Percentiles rank a stretch among this genome's conserved stretches.
Conservation (phyloP, 2,888 invertebrate genomes). For the Ommatoiulus sabulosus region DNA sequence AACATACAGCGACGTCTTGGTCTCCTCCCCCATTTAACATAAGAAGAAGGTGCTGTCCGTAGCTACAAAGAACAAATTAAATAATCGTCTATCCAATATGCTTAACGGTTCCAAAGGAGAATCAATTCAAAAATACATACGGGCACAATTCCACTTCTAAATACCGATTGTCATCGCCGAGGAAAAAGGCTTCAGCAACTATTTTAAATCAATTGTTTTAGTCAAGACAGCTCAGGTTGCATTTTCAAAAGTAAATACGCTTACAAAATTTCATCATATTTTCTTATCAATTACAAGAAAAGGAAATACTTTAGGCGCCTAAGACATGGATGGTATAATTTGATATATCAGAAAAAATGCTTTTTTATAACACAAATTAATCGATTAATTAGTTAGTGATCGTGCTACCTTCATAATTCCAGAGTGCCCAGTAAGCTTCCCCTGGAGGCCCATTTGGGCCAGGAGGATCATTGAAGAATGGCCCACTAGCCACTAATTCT, state of each 20-base stretch:
- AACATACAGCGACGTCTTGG: conserved; percentile 48
- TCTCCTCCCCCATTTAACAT: conserved; percentile 68
- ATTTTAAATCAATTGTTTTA: background rate
- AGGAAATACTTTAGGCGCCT: too few relatives aligned
- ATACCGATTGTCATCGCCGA: conserved; percentile 69
- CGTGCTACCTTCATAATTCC: conserved; percentile 68
- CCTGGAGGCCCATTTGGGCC: conserved; percentile 65
- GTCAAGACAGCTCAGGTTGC: background rate
- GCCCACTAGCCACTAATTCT: conserved; percentile 63
- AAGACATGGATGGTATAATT: background rate
- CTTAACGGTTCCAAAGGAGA: background rate
- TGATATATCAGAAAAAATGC: background rate
- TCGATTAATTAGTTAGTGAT: conserved; percentile 51
- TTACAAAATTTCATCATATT: too few relatives aligned
- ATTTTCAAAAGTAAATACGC: too few relatives aligned
- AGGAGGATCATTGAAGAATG: conserved; percentile 68
- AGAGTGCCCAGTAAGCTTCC: conserved; percentile 67
- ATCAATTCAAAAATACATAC: conserved; percentile 67
- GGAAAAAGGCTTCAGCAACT: conserved; percentile 71
- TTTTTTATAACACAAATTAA: background rate
- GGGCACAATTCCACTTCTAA: conserved; percentile 71
- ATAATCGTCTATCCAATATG: background rate
- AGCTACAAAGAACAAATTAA: conserved; percentile 63
- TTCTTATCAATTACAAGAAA: too few relatives aligned
- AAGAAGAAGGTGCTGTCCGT: conserved; percentile 68